These are phyloP conservation scores for Phocoena phocoena DNA, from an alignment of 2,113 vertebrate genomes.

Conservation along the genomic window DNA sequence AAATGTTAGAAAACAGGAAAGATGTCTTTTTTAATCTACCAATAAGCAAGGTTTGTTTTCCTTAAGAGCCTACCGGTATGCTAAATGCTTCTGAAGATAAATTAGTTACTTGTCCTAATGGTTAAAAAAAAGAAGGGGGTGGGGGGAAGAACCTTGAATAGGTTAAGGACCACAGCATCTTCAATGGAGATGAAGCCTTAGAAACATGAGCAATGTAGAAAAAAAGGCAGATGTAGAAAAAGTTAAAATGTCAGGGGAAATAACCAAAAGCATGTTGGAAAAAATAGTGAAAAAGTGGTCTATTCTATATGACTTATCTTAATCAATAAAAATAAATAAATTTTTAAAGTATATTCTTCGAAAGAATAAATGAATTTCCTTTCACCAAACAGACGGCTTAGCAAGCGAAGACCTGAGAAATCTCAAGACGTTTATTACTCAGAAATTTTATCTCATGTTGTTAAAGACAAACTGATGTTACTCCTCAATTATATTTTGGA, in stretches of 20 bases:
- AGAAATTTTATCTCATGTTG: background rate
- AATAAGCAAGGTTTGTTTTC: background rate
- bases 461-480: background rate
- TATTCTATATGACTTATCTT: background rate
- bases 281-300: background rate
- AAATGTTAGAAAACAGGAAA: background rate
- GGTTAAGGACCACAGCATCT: background rate
- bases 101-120: background rate
- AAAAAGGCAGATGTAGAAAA: background rate
- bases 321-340: background rate
- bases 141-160: background rate
- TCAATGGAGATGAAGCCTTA: background rate
- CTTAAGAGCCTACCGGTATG: background rate
- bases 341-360: background rate
- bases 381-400: background rate
- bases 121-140: background rate
- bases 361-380: background rate
- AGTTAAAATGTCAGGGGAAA: background rate
- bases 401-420: background rate
- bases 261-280: background rate
- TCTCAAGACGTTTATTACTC: background rate
- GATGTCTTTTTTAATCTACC: background rate
- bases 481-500: background rate
- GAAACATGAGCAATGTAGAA: background rate
- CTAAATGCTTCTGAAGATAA: background rate